phyloP scores from a whole-genome alignment of 1,140 invertebrate species.

The Drosophila ercepeae region DNA sequence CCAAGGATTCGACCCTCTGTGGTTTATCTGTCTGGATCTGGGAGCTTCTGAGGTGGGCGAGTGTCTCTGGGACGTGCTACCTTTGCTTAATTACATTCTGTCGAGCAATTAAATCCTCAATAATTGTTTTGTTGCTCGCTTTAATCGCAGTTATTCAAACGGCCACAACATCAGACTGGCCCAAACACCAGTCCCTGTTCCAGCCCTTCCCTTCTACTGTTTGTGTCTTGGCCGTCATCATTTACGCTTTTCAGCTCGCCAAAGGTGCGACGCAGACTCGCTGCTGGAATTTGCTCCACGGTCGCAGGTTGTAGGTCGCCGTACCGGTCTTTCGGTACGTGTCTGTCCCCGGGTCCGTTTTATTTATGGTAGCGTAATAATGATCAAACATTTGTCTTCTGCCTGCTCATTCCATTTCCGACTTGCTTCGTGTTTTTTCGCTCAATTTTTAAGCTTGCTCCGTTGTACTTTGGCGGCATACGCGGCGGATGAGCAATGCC shows the following conservation, averaged over 20 bases:
- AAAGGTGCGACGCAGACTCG: slow-evolving; percentile 52
- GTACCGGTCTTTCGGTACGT: slow-evolving; percentile 16
- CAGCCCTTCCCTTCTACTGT: not conserved
- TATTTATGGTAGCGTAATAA: slow-evolving; percentile 79
- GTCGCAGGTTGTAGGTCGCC: not conserved
- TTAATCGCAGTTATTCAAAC: slow-evolving; percentile 79
- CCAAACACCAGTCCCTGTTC: no score
- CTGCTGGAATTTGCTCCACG: slow-evolving; percentile 31
- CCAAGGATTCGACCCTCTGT: slow-evolving; percentile 38
- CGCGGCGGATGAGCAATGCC: slow-evolving; percentile 59
- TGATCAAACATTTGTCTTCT: slow-evolving; percentile 79
- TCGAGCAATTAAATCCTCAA: slow-evolving; percentile 81
- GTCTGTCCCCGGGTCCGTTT: slow-evolving; percentile 60
- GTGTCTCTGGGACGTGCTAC: slow-evolving; percentile 56
- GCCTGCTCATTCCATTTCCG: slow-evolving; percentile 16
- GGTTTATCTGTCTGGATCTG: slow-evolving; percentile 56
- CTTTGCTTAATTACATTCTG: slow-evolving; percentile 80
- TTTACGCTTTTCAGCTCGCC: slow-evolving; percentile 29
- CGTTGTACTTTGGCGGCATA: slow-evolving; percentile 15
- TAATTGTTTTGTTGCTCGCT: slow-evolving; percentile 79
- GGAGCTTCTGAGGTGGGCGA: not conserved
- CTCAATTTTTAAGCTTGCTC: slow-evolving; percentile 40
- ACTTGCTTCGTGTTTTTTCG: slow-evolving; percentile 20
- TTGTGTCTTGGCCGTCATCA: slow-evolving; percentile 21
- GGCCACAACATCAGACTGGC: slow-evolving; percentile 19